Base-by-base conservation (phyloP, 2,888 invertebrate genomes). In the Cephus nigrinus region DNA sequence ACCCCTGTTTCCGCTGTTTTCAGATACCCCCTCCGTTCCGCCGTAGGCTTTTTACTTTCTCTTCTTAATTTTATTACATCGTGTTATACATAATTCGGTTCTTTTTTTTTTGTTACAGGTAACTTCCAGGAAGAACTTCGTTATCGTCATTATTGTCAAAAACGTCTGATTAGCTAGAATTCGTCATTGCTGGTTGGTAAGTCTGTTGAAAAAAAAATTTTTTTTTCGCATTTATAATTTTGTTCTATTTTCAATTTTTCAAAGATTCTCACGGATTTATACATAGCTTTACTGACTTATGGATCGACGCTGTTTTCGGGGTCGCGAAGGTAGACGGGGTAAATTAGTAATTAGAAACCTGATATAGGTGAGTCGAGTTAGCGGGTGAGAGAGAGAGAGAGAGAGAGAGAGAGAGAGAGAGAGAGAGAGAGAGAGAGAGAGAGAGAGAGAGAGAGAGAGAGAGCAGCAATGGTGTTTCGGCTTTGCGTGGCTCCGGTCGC, bases 301-400 rank as follows among this genome's bases (percentile, higher is more conserved):
- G 40, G 1, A 9, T 55, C 23, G 9, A 23, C 15, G 55, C 2
- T 55, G 9, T 9, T 55, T 23, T 23, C 2, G 40, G 23, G 55
- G 55, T 23, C 23, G 55, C 9, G 9, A 23, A 55, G 55, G 30
- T 15, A 71, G 31, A 69, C 74, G 86, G 86, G 86, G 84, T 88
- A 88, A 91, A 91, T 90, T 88, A 90, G 89, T 90, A 91, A 91
- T 91, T 91, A 91, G 90, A 89, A 91, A 90, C 90, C 89, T 89
- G 91, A 91, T 91, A 90, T 85, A 85, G 86, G 86, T 80, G 86
- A 87, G 87, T 86, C 82, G 86, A 87, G 87, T 23, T 86, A 87
- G 1, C 15, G 32, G 9, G 32, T 4, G 71, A 4, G 31, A 71
- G 40, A 34, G 9, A 34, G 2, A 34, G 91, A 91, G 90, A 90